Evolutionary conservation across 2,888 invertebrate species (phyloP), one percentile per base, ranked within the genome.

Genomic region (Synergus japonicus): DNA sequence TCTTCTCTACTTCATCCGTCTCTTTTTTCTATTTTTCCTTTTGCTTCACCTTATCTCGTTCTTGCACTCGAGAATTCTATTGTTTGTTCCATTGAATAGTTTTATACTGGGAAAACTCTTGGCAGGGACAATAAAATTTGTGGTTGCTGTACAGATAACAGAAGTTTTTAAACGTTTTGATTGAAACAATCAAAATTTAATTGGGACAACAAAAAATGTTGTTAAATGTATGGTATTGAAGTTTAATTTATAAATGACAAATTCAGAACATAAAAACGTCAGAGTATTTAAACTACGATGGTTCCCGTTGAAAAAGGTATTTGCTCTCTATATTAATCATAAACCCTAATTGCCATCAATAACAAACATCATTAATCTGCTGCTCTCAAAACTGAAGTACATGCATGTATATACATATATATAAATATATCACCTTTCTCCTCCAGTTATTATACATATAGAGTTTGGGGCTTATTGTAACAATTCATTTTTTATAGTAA

Each of bases 261-360:
- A n/a, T 49, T 5, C 5, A 15, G n/a, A n/a, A 49, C n/a, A 12
- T 49, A 49, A n/a, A n/a, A n/a, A 29, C 15, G 29, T 43, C 22
- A 18, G 22, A 67, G 9, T 46, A 46, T 46, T 13, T 18, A 29
- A 46, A 67, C 46, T 44, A 13, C 22, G 29, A 46, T 67, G 46
- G 13, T 7, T 67, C 67, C 46, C 49, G 22, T 67, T 22, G 22
- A 46, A 22, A 46, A 29, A 13, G 46, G 46, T 29, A 49, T 46
- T 69, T 29, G 22, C 46, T 46, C 67, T 69, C 67, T 49, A 69
- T 49, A 69, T 69, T 69, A 69, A 69, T 69, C 67, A 69, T 46
- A 29, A 29, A 8, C 22, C 22, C 46, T 15, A 46, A 46, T 69
- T 69, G 46, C 29, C 46, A 46, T 69, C 46, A 69, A 69, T 69